Evolutionary conservation across 2,888 invertebrate genomes (phyloP).

Genomic region (Pocota personata): DNA sequence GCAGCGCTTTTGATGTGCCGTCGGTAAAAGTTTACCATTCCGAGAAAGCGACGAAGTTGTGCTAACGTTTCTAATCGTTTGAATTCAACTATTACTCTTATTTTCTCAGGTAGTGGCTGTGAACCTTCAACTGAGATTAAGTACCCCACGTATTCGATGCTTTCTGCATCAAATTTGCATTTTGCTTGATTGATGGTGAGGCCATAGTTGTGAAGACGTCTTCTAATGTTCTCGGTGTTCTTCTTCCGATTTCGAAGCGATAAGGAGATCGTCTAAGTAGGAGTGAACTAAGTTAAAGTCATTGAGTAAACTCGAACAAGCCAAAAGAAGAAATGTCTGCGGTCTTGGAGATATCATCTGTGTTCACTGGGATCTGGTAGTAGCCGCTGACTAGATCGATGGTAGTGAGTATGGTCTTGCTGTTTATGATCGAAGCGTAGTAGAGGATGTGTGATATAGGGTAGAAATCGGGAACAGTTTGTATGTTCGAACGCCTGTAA

Average conservation of each 20-base stretch:
- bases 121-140: neutral
- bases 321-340: conserved; percentile 79
- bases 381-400: conserved; percentile 79
- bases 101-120: conserved; percentile 29
- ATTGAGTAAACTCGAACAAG: conserved; percentile 77
- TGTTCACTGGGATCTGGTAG: conserved; percentile 78
- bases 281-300: conserved; percentile 62
- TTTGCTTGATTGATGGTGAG: conserved; percentile 53
- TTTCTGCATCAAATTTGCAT: conserved; percentile 26
- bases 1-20: conserved; percentile 59
- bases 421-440: conserved; percentile 39
- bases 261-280: neutral
- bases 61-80: conserved; percentile 13
- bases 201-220: conserved; percentile 1
- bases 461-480: conserved; percentile 76
- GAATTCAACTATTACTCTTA: conserved; percentile 11
- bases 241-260: conserved; percentile 29
- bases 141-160: conserved; percentile 20
- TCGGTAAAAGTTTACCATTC: conserved; percentile 73
- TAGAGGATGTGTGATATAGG: conserved; percentile 75
- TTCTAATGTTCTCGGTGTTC: conserved; percentile 38
- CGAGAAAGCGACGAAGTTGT: conserved; percentile 67
- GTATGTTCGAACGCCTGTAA: conserved; percentile 8
- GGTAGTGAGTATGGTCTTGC: conserved; percentile 75
- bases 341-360: conserved; percentile 79